These are phyloP conservation scores for Pegea sp. DNA, from an alignment of 23 tunicate genomes.

Conservation along the genomic window DNA sequence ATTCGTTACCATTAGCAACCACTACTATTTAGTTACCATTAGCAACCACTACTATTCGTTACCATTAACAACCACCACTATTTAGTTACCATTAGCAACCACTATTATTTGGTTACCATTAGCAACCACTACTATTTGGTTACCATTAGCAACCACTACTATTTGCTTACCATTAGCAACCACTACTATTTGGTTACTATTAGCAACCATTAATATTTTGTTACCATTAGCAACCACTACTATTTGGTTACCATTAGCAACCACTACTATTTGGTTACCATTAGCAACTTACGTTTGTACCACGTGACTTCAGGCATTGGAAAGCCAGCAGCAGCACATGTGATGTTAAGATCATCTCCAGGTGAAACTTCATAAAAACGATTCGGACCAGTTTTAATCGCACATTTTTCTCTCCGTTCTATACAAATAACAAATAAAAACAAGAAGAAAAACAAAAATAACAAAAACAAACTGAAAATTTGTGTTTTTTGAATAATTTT, in stretches of 20 bases:
- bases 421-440: not conserved
- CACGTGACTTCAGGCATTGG: conserved; percentile 86
- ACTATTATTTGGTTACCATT: too few relatives aligned
- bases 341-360: conserved; percentile 27
- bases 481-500: not conserved
- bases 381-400: conserved; percentile 45
- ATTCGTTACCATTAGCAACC: too few relatives aligned
- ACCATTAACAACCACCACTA: too few relatives aligned
- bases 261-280: not conserved
- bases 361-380: conserved; percentile 30
- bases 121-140: too few relatives aligned
- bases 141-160: too few relatives aligned
- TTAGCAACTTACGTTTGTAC: conserved; percentile 33
- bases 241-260: not conserved
- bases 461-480: not conserved
- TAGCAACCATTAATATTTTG: too few relatives aligned
- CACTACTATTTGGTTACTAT: too few relatives aligned
- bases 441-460: not conserved
- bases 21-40: too few relatives aligned
- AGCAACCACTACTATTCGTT: too few relatives aligned
- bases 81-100: too few relatives aligned
- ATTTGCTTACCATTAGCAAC: too few relatives aligned
- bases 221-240: too few relatives aligned
- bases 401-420: conserved; percentile 29
- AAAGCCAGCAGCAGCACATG: conserved; percentile 77